phyloP scores from a whole-genome alignment of 2,888 invertebrate genomes.

The Aethes cnicana region DNA sequence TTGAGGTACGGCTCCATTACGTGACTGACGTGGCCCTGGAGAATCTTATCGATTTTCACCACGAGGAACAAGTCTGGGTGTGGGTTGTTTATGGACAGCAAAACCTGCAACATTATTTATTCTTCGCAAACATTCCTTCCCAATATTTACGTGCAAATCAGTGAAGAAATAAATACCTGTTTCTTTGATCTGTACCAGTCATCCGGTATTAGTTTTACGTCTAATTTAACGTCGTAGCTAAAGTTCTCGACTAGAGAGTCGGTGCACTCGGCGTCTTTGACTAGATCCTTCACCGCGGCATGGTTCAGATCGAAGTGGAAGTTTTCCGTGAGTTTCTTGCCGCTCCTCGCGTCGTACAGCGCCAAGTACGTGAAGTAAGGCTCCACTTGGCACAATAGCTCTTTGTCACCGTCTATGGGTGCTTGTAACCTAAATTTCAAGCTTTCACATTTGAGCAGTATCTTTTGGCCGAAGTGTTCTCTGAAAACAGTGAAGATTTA shows the following conservation, averaged over 20 bases:
- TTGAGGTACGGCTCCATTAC: conserved; percentile 94
- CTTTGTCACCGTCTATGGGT: conserved; percentile 88
- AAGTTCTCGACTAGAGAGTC: conserved; percentile 78
- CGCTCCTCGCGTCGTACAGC: conserved; percentile 93
- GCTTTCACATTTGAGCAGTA: conserved; percentile 91
- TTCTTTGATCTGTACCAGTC: conserved; percentile 88
- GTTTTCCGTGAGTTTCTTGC: conserved; percentile 95
- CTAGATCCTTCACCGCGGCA: conserved; percentile 84
- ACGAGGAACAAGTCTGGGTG: conserved; percentile 96
- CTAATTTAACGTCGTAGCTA: conserved; percentile 81
- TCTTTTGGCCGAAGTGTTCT: conserved; percentile 93
- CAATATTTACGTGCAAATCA: background rate
- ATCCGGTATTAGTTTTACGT: conserved; percentile 86
- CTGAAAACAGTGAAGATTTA: too few species aligned
- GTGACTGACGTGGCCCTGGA: conserved; percentile 93
- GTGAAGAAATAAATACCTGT: conserved; percentile 67
- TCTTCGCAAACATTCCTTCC: background rate
- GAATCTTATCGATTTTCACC: conserved; percentile 95
- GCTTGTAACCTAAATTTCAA: conserved; percentile 93
- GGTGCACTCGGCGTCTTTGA: conserved; percentile 72
- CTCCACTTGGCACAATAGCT: conserved; percentile 92
- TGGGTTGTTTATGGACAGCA: conserved; percentile 93
- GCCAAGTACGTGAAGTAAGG: conserved; percentile 96
- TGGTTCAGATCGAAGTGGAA: conserved; percentile 95
- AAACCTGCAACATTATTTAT: conserved; percentile 82